A percentile compares a stretch with the other conserved stretches of the same genome.
These are phyloP conservation scores for Pseudochirops corinnae DNA, from an alignment of 2,797 vertebrate species.

Conservation along the genomic window DNA sequence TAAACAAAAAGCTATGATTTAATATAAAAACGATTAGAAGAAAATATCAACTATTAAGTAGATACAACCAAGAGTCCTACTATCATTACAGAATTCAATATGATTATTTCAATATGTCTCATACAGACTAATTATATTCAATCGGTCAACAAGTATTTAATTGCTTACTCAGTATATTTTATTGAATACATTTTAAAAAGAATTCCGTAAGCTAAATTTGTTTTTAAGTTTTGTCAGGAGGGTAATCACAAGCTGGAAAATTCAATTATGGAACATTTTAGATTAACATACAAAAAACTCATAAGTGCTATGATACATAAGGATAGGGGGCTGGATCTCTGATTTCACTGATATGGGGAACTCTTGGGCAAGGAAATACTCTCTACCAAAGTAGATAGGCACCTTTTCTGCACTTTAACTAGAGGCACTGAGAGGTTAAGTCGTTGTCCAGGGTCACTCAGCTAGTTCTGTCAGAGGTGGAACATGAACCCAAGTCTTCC, in stretches of 20 bases:
- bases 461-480: too few species aligned
- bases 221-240: background rate
- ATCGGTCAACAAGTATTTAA: background rate
- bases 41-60: background rate
- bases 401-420: background rate
- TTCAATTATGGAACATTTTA: background rate
- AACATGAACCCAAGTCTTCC: too few species aligned
- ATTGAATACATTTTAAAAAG: background rate
- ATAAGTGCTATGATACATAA: background rate
- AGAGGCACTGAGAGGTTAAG: background rate
- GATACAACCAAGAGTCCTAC: background rate
- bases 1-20: slow-evolving; percentile 58
- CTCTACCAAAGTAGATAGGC: background rate
- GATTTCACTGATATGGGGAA: background rate
- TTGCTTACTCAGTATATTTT: background rate
- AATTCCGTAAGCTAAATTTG: background rate
- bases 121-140: background rate
- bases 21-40: slow-evolving; percentile 32
- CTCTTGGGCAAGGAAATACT: background rate
- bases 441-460: background rate
- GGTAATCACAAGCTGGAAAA: background rate
- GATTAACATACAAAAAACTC: background rate
- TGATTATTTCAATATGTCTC: too few species aligned
- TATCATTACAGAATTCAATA: background rate
- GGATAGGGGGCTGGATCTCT: background rate